These are phyloP conservation scores for Zophobas morio DNA, from an alignment of 1,140 invertebrate genomes.

Conservation along the genomic window DNA sequence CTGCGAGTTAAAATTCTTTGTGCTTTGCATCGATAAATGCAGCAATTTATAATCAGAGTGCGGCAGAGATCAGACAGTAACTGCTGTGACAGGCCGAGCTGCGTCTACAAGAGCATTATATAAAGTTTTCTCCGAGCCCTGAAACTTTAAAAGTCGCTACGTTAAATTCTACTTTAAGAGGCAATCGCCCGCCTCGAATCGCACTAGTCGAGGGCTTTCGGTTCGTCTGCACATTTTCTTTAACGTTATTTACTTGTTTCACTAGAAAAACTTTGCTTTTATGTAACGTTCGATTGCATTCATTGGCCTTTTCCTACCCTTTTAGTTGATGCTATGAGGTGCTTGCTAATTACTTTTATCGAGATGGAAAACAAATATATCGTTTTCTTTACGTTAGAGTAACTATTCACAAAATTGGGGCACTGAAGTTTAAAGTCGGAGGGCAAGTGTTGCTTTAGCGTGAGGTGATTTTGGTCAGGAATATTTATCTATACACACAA, in stretches of 20 bases:
- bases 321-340: too few species aligned
- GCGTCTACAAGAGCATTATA: constrained; percentile 41
- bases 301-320: neutral
- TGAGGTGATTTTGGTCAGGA: too few species aligned
- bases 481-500: too few species aligned
- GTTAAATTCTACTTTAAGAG: constrained; percentile 61
- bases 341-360: neutral
- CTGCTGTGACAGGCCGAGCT: constrained; percentile 32
- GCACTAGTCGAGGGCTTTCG: constrained; percentile 26
- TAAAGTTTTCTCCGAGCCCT: constrained; percentile 32
- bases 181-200: constrained; percentile 55
- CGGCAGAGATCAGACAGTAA: constrained; percentile 38
- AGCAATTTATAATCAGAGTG: constrained; percentile 35
- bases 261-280: constrained; percentile 39
- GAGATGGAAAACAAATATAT: neutral
- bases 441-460: too few species aligned
- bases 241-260: constrained; percentile 43
- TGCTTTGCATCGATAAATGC: constrained; percentile 32
- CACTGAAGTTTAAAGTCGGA: too few species aligned
- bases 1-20: constrained; percentile 21
- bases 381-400: too few species aligned
- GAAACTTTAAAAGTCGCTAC: constrained; percentile 50
- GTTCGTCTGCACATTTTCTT: constrained; percentile 28
- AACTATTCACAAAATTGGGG: too few species aligned
- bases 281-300: constrained; percentile 35